Evolutionary conservation across 2,113 vertebrate species (phyloP), one percentile per base, ranked within the genome.

Genomic region (Oenanthe oenanthe): DNA sequence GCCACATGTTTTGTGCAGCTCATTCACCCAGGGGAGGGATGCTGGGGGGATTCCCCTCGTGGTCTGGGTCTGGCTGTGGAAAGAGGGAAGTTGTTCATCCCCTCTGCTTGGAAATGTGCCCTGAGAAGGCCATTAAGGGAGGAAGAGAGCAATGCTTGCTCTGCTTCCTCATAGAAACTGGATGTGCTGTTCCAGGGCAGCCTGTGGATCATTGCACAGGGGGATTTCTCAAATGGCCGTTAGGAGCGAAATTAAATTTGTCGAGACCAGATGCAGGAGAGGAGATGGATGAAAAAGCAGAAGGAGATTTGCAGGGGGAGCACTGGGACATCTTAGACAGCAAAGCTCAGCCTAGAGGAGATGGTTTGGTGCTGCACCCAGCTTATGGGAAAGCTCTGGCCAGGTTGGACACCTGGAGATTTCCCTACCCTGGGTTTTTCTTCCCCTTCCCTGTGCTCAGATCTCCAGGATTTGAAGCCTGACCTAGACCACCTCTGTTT

Each of bases 231-330:
- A 91, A 95, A 92, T 17, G 83, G 38, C 43, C 1, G 0, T 77
- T 92, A 91, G 61, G 72, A 86, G 21, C 31, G 20, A 85, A 97
- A 97, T 93, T 50, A 13, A 66, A 83, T 97, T 96, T 94, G 75
- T 42, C 26, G 56, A 90, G 79, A 70, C 22, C 88, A 92, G 88
- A 86, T 67, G 76, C 68, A 84, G 53, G 63, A 77, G 53, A 74
- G 73, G 73, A 96, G 25, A 57, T 75, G 56, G 72, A 66, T 56
- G 92, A 15, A 81, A 92, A 80, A 95, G 53, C 90, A 65, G 80
- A 58, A 38, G 42, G 83, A 79, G 66, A 38, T 36, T 21, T 34
- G 48, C 40, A 87, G 67, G 34, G 65, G 47, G 72, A 88, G 12
- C 50, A 47, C 67, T 65, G 72, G 38, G 51, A 13, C 76, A 22